Evolutionary conservation across 2,888 invertebrate species (phyloP), one percentile per base, ranked within the genome.

Genomic region (Apeira syringaria): DNA sequence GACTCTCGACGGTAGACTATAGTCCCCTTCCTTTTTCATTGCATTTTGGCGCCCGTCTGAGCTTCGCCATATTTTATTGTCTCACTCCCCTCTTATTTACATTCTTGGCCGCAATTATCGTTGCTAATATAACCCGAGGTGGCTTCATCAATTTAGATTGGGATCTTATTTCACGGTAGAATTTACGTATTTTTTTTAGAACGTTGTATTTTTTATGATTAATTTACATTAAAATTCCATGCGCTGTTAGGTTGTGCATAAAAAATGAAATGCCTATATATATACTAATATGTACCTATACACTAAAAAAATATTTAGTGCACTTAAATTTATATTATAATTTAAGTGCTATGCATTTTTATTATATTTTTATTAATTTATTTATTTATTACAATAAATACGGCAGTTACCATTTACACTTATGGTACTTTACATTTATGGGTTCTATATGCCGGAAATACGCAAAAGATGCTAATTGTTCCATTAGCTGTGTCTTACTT

Each of bases 11-110:
- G 50, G 56, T 40, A 61, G 67, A 65, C 68, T 54, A 54, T 39
- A 44, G 27, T 53, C 70, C 74, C 72, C 74, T 64, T 53, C 46
- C 48, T 61, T 60, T 66, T 66, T 69, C 66, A 65, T 64, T 64
- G 52, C 67, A 59, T 65, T 60, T 66, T 50, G 74, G 70, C 76
- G 72, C 73, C 70, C 70, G 79, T 68, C 77, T 69, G 64, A 65
- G 61, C 60, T 48, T 61, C 42, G 46, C 50, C 36, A 51, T 53
- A 56, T 51, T 53, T 58, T 56, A 56, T 51, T 56, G 56, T 54
- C 54, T 54, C 47, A 34, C 39, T 50, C 50, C 59, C 59, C 57
- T 50, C 43, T 47, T 50, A 51, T 55, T 56, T 54, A 50, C 52
- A 50, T 61, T 61, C 52, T 56, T 56, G 49, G 43, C 47, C 43